Base-by-base conservation (phyloP, 2,888 invertebrate genomes). In the Ophion slaviceki region DNA sequence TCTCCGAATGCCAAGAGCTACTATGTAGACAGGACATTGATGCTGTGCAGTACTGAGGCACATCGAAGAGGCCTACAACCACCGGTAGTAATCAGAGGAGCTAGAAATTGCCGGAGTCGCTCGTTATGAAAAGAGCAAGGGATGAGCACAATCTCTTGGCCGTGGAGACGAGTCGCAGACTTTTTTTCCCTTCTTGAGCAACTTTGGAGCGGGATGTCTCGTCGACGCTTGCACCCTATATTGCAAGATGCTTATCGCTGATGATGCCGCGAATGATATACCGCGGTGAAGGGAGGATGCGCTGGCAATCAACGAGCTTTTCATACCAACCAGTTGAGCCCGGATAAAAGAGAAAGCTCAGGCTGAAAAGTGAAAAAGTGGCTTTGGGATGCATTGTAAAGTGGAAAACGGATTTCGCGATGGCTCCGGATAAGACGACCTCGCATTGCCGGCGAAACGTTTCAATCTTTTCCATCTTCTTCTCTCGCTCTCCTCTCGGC, bases 351-450 rank as follows among this genome's bases (percentile, higher is more conserved):
- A 76, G 40, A 36, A 61, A 78, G 72, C 77, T 59, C 28, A 28
- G 7, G 72, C 68, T 17, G 24, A 47, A 62, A 40, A 74, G 20
- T 28, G 71, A 71, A 71, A 66, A 74, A 78, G 78, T 72, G 78
- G 67, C 71, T 82, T 72, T 17, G 71, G 53, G 59, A 14, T 61
- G 45, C 24, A 28, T 71, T 14, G 66, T 59, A 20, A 66, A 68
- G 74, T 61, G 78, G 74, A 74, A 84, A 74, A 81, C 68, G 72
- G 62, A 77, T 68, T 78, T 77, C 53, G 53, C 77, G 84, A 84
- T 80, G 61, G 61, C 57, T 59, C 36, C 68, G 47, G 84, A 78
- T 81, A 84, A 84, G 80, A 74, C 57, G 47, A 66, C 76, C 75
- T 53, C 45, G 45, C 10, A 14, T 45, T 24, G 40, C 64, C 45